Conservation (phyloP, 1,140 invertebrate species). For the Zaprionus capensis region DNA sequence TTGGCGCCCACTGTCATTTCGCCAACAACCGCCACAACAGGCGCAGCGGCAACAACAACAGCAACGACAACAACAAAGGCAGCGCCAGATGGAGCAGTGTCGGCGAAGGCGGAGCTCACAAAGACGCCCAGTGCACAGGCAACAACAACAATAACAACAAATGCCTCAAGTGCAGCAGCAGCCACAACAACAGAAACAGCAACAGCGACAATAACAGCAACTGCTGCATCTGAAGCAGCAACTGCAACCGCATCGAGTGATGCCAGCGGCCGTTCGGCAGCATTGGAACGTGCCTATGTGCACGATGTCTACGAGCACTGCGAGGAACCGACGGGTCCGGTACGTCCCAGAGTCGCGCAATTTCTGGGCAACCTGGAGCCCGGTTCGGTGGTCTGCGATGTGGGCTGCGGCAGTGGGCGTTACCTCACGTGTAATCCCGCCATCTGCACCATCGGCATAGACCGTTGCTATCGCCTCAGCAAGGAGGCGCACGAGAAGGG, state of each 20-base stretch:
- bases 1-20: constrained; percentile 73
- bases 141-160: constrained; percentile 50
- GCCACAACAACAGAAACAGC: constrained; percentile 27
- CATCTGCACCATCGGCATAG: constrained; percentile 94
- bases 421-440: constrained; percentile 93
- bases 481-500: constrained; percentile 90
- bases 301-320: constrained; percentile 97
- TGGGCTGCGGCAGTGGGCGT: constrained; percentile 97
- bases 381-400: constrained; percentile 95
- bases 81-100: background rate
- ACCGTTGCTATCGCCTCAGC: constrained; percentile 92
- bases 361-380: constrained; percentile 95
- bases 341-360: constrained; percentile 93
- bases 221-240: too few relatives aligned
- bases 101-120: too few relatives aligned
- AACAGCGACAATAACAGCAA: constrained; percentile 9
- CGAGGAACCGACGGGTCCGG: constrained; percentile 88
- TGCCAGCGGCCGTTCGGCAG: constrained; percentile 86
- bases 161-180: background rate
- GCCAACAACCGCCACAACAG: constrained; percentile 48
- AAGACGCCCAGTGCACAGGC: constrained; percentile 15
- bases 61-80: constrained; percentile 13
- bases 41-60: constrained; percentile 34
- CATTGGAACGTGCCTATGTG: constrained; percentile 96
- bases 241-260: constrained; percentile 61